Percentiles rank a stretch among this genome's conserved stretches.
These are phyloP conservation scores for Rallus crepitans DNA, from an alignment of 2,797 vertebrate species.

Conservation along the genomic window DNA sequence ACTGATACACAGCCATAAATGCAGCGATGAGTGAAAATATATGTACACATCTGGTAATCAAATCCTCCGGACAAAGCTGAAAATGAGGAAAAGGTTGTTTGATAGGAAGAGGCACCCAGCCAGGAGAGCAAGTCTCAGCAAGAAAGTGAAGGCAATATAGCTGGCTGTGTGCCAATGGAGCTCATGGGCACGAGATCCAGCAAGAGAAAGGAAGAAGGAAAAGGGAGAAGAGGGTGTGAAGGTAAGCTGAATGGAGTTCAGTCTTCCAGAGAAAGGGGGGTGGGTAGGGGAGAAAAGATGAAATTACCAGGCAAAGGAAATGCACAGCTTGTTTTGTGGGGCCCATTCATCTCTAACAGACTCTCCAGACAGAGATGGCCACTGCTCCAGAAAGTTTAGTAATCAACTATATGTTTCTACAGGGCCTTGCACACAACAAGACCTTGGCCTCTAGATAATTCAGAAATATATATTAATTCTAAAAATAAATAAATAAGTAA, in stretches of 20 bases:
- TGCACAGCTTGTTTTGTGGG: not conserved
- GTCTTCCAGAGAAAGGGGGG: not conserved
- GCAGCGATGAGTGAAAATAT: not conserved
- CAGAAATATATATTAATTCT: not conserved
- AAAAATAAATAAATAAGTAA: not conserved
- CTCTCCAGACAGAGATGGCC: not conserved
- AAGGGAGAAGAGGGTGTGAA: not conserved
- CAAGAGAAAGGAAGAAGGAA: not conserved
- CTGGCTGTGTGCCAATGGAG: rapidly evolving
- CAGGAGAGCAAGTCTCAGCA: not conserved
- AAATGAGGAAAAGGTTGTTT: not conserved
- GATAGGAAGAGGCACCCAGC: not conserved
- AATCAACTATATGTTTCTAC: not conserved
- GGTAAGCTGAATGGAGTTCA: not conserved
- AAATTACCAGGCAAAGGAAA: not conserved
- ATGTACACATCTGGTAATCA: not conserved
- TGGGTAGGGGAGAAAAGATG: not conserved
- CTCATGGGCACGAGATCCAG: not conserved
- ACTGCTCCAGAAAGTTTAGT: not conserved
- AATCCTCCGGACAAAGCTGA: not conserved
- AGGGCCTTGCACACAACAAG: not conserved
- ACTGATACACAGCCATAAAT: not conserved
- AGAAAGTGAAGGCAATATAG: not conserved
- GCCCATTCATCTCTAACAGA: not conserved
- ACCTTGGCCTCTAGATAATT: not conserved